phyloP scores from a whole-genome alignment of 2,113 vertebrate genomes.

The Alectura lathami region DNA sequence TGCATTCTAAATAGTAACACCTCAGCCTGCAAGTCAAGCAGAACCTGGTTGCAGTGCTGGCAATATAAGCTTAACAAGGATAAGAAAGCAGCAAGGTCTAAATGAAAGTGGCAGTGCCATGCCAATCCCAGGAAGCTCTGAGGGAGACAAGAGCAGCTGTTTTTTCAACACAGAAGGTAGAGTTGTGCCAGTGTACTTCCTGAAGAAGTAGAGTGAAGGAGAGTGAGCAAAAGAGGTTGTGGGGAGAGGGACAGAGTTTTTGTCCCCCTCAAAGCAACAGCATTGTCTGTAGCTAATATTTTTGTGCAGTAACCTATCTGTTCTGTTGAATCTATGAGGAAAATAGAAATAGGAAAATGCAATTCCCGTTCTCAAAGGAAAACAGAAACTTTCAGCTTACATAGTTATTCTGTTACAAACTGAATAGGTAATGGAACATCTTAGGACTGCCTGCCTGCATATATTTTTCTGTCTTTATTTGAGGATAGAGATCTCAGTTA shows the following conservation, averaged over 20 bases:
- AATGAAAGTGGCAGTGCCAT: not conserved
- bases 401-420: not conserved
- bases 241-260: rapidly evolving
- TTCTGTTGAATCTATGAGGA: rapidly evolving
- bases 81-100: not conserved
- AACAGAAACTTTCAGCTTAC: not conserved
- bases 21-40: not conserved
- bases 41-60: not conserved
- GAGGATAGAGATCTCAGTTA: not conserved
- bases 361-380: not conserved
- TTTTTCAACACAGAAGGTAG: not conserved
- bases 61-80: not conserved
- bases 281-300: rapidly evolving
- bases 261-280: not conserved
- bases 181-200: not conserved
- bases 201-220: not conserved
- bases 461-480: not conserved
- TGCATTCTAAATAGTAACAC: not conserved
- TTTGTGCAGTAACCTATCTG: not conserved
- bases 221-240: not conserved
- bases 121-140: not conserved
- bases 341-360: not conserved
- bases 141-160: rapidly evolving
- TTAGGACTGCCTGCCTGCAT: not conserved
- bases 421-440: not conserved